These are phyloP conservation scores for Clarias laeviceps DNA, from an alignment of 2,797 vertebrate genomes.

Conservation along the genomic window DNA sequence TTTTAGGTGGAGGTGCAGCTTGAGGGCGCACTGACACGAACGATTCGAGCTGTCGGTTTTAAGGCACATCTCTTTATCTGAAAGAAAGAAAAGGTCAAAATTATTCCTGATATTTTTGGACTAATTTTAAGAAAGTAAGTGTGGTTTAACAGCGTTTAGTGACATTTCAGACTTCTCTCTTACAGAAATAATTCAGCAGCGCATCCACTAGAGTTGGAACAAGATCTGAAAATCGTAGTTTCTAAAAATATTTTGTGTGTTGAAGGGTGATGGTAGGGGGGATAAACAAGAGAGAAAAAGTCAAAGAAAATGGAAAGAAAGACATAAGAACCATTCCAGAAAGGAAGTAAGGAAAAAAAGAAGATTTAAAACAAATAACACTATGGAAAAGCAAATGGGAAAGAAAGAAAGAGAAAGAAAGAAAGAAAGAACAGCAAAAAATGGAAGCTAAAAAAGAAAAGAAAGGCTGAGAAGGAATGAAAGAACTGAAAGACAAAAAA, in stretches of 20 bases:
- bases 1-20: neutral
- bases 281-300: neutral
- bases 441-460: neutral
- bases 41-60: neutral
- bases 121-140: neutral
- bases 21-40: neutral
- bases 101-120: neutral
- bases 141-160: neutral
- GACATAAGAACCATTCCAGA: neutral
- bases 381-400: neutral
- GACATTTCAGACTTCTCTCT: neutral
- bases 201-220: neutral
- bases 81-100: neutral
- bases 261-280: neutral
- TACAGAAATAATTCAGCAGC: neutral
- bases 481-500: neutral
- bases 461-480: neutral
- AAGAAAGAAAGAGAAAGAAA: too few species aligned
- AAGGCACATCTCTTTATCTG: neutral
- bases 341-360: neutral
- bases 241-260: neutral
- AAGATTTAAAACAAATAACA: neutral
- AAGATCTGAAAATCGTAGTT: neutral
- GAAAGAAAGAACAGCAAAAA: neutral
- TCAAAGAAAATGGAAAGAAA: neutral